Evolutionary conservation across 1,140 invertebrate genomes (phyloP), one percentile per base, ranked within the genome.

Genomic region (Papilio polyxenes): DNA sequence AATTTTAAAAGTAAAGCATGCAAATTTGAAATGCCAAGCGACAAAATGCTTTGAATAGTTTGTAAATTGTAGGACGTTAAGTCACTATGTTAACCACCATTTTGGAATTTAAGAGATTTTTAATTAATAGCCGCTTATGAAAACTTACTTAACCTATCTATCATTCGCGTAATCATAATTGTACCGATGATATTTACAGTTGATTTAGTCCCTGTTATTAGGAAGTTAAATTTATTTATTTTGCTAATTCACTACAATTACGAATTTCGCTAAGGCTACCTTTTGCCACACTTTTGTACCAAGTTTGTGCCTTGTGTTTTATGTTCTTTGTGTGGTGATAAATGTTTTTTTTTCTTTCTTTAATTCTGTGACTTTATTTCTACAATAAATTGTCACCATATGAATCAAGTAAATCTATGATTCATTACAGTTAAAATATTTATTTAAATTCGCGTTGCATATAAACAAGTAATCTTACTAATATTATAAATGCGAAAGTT

Each of bases 11-110:
- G 51, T 79, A 79, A 79, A 31, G 53, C 37, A 79, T 44, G 53
- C 51, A 62, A 79, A 79, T 59, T 79, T 44, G 62, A 79, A 79
- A 44, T 62, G 17, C 56, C 76, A n/a, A 9, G 23, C 75, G 17
- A 62, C 53, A 37, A 56, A 53, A 79, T 79, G 7, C 13, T 37
- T 79, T 23, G 31, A 59, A 78, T 78, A 78, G 13, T 78, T 78
- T 40, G 31, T 59, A 40, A 10, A 78, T 78, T 59, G 31, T 44
- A 37, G 76, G 76, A 59, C 76, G 17, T 53, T 53, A 56, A 15
- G 31, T 23, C 7, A 23, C 76, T 79, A 79, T 9, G 53, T 31
- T 79, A 40, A 78, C 76, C 23, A 31, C 37, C 17, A 79, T 37
- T 56, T 77, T n/a, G 37, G 72, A 75, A 15, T 40, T 40, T 1